phyloP scores from a whole-genome alignment of 1,140 invertebrate species.

The Rhopalosiphum padi region DNA sequence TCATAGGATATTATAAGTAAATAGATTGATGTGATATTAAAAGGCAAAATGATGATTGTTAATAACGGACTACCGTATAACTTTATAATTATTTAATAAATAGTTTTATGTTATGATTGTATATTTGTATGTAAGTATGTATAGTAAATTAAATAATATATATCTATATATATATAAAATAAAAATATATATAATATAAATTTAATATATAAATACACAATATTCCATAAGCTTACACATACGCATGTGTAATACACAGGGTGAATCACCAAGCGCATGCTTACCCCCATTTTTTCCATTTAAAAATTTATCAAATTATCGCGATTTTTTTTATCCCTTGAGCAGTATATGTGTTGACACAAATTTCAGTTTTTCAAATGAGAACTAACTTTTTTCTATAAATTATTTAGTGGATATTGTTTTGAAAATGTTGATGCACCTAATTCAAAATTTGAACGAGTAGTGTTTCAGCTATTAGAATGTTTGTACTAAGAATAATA shows the following conservation, averaged over 20 bases:
- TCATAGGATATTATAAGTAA: neutral
- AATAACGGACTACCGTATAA: conserved; percentile 2
- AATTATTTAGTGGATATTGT: neutral
- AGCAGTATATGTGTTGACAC: too few species aligned
- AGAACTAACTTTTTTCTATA: neutral
- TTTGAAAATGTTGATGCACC: too few species aligned
- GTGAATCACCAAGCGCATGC: neutral
- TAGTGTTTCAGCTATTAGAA: neutral
- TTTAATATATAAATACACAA: neutral
- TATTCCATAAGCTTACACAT: neutral
- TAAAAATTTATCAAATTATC: neutral
- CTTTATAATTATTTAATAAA: neutral
- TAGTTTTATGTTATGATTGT: too few species aligned
- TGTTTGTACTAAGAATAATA: neutral
- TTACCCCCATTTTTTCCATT: neutral
- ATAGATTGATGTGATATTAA: neutral
- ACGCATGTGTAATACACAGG: neutral
- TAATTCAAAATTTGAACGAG: neutral
- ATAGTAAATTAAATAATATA: too few species aligned
- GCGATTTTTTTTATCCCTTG: neutral
- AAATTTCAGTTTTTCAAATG: neutral
- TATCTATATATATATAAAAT: neutral
- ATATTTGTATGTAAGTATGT: too few species aligned
- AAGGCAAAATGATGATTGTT: neutral
- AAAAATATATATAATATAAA: neutral